Evolutionary conservation across 2,797 vertebrate species (phyloP).

Genomic region (Carduelis carduelis): DNA sequence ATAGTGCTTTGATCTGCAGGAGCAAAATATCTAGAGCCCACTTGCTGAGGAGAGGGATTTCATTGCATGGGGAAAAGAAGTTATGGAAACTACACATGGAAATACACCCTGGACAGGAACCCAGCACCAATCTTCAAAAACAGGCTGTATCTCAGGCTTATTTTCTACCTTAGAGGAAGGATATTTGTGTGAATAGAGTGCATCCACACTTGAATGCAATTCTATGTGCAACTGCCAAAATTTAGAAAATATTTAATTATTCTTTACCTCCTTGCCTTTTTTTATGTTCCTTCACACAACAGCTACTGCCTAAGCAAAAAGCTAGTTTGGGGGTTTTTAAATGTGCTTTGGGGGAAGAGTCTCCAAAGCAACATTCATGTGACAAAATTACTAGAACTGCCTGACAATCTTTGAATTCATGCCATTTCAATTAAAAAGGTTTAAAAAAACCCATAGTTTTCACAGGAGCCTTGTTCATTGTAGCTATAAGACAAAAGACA

Average conservation of each 20-base stretch:
- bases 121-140: background rate
- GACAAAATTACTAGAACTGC: background rate
- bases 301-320: background rate
- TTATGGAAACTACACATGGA: background rate
- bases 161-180: background rate
- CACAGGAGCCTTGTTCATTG: background rate
- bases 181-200: background rate
- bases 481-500: background rate
- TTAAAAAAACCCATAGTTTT: background rate
- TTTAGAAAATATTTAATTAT: background rate
- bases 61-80: background rate
- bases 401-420: background rate
- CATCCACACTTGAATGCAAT: background rate
- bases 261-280: background rate
- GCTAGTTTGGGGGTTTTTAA: background rate
- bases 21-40: background rate
- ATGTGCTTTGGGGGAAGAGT: background rate
- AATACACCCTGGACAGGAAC: background rate
- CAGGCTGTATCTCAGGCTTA: background rate
- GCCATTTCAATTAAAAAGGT: slow-evolving; percentile 20
- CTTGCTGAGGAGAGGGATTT: background rate
- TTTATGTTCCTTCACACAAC: background rate
- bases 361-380: background rate
- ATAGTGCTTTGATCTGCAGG: background rate
- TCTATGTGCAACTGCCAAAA: background rate